phyloP scores from a whole-genome alignment of 2,888 invertebrate species.

The Allolobophora icterica region DNA sequence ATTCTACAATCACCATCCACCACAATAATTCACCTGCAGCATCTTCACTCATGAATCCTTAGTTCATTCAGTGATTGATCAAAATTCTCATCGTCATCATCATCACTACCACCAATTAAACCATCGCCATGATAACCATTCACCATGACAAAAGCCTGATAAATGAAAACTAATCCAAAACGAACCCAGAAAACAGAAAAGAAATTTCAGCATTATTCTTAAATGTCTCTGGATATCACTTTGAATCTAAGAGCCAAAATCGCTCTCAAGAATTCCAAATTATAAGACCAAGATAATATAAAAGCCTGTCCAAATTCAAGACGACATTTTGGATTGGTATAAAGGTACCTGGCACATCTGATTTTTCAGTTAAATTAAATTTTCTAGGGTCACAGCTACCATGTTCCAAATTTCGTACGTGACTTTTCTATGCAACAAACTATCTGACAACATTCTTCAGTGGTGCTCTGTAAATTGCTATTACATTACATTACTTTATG shows the following conservation, averaged over 20 bases:
- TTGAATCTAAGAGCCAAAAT: background rate
- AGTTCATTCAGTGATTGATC: background rate
- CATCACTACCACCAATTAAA: background rate
- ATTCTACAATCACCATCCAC: conserved; percentile 71
- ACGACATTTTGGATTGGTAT: too few relatives aligned
- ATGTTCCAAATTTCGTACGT: background rate
- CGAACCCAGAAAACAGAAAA: background rate
- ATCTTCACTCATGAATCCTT: background rate
- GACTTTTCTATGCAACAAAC: background rate
- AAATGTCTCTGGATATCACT: background rate
- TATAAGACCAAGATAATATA: background rate
- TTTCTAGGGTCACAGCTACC: background rate
- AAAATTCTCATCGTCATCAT: background rate
- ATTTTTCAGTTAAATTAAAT: background rate
- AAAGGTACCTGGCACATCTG: background rate
- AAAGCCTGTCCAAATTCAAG: too few relatives aligned
- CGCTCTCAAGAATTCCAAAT: background rate
- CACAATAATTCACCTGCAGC: background rate
- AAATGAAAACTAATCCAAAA: background rate
- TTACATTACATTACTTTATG: background rate
- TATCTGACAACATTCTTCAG: background rate
- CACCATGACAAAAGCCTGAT: background rate
- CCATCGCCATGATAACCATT: background rate
- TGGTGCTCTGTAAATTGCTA: background rate
- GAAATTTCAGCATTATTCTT: background rate